Conservation (phyloP, 2,888 invertebrate species). For the Pyrochroa serraticornis region DNA sequence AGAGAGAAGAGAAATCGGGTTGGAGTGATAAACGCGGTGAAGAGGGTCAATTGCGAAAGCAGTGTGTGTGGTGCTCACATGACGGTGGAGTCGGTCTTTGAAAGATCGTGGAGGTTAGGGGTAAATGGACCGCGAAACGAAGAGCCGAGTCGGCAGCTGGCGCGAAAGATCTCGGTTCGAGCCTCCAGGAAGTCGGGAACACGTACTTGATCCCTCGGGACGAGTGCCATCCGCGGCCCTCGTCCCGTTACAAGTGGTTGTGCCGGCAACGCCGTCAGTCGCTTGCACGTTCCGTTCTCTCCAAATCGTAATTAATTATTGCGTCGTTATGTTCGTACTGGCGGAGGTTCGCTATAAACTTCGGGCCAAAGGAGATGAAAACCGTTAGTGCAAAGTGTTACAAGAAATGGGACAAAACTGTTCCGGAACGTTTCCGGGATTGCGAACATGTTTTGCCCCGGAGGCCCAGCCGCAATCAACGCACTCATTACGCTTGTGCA, state of each 20-base stretch:
- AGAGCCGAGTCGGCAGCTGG: slow-evolving; percentile 42
- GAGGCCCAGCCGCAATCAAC: not conserved
- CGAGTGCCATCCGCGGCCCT: slow-evolving; percentile 21
- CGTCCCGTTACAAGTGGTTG: slow-evolving; percentile 39
- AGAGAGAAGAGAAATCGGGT: slow-evolving; percentile 2
- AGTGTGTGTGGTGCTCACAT: slow-evolving; percentile 39
- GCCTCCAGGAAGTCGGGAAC: slow-evolving; percentile 36
- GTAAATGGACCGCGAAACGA: slow-evolving; percentile 52
- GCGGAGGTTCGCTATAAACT: not conserved
- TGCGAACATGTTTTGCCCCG: not conserved
- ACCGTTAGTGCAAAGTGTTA: not conserved
- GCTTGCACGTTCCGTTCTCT: slow-evolving; percentile 25
- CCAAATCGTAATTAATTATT: slow-evolving; percentile 34
- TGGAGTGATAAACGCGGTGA: slow-evolving; percentile 15
- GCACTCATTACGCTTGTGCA: not conserved
- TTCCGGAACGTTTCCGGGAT: not conserved
- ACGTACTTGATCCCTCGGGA: slow-evolving; percentile 40
- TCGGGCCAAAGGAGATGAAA: not conserved
- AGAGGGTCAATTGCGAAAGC: slow-evolving; percentile 39
- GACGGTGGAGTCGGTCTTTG: slow-evolving; percentile 39
- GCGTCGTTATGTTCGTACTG: slow-evolving; percentile 3
- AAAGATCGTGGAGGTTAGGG: slow-evolving; percentile 50
- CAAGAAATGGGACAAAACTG: not conserved
- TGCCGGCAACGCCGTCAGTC: slow-evolving; percentile 17
- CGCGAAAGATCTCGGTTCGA: slow-evolving; percentile 10